Conservation (phyloP, 2,797 vertebrate species). For the Thalassophryne amazonica region DNA sequence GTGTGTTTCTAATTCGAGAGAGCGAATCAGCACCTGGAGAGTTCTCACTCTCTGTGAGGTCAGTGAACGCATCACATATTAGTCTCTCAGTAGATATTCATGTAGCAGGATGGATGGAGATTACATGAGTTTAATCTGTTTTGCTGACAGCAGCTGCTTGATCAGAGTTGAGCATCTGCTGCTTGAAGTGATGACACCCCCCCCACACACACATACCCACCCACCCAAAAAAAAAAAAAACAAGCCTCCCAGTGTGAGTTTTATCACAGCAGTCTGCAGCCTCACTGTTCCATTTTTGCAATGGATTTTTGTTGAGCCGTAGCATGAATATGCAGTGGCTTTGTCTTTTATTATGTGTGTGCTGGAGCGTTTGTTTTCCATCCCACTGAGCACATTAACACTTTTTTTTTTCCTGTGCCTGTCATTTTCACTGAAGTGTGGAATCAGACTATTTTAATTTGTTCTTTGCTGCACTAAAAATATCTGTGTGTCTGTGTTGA, state of each 20-base stretch:
- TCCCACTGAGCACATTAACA: conserved; percentile 17
- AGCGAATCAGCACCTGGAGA: conserved; percentile 90
- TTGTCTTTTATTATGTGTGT: neutral
- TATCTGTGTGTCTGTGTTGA: conserved; percentile 26
- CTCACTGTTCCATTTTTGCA: too few relatives aligned
- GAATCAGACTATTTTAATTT: conserved; percentile 41
- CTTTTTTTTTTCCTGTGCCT: conserved; percentile 38
- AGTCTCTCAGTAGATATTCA: too few relatives aligned
- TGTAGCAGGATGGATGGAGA: too few relatives aligned
- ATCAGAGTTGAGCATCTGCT: neutral
- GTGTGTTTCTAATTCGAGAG: conserved; percentile 88
- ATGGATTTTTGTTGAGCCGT: too few relatives aligned
- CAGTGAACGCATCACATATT: conserved; percentile 49
- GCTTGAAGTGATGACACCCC: neutral
- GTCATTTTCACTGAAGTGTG: conserved; percentile 29
- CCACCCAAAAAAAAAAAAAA: too few relatives aligned
- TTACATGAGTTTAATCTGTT: conserved; percentile 9
- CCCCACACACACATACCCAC: too few relatives aligned
- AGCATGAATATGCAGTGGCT: neutral
- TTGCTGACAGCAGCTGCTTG: neutral
- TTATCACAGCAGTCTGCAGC: too few relatives aligned
- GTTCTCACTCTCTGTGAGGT: conserved; percentile 92
- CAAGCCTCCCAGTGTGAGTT: too few relatives aligned
- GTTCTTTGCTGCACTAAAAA: conserved; percentile 49
- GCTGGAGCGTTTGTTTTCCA: conserved; percentile 28